Evolutionary conservation across 53 echinoderm and acorn worm species (phyloP), one percentile per base, ranked within the genome.

Genomic region (Crossaster papposus): DNA sequence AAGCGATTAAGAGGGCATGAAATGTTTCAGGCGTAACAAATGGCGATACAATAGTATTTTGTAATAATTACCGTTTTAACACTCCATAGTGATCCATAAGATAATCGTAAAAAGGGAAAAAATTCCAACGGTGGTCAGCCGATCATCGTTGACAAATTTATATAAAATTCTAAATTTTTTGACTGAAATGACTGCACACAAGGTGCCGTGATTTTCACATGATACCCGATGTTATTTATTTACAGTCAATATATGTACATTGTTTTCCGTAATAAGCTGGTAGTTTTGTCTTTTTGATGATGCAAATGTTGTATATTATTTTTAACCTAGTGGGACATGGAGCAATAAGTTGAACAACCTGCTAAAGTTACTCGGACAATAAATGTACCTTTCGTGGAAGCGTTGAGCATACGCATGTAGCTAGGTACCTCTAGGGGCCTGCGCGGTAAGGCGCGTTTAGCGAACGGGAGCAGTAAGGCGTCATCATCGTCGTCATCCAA

Each of bases 381-480:
- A 31, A 0, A 34, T 28, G 20, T 83, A 83, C 83, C 83, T 83
- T 83, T n/a, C n/a, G 36, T 83, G 11, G 83, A 83, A 70, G 83
- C 70, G 51, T 83, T 83, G 83, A 83, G 65, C 83, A 83, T 68
- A 3, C 83, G 83, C 83, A 83, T 83, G 23, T 83, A 83, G 35
- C 65, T 65, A 4, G 83, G 83, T 23, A 83, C 70, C 50, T 83
- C 37, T 8, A 83, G 35, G n/a, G 68, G 36, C 17, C 31, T 68
- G 37, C 65, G 65, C 14, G 83, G 83, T n/a, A 44, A 24, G 36
- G 83, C 65, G 23, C 44, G 65, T 24, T 83, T 36, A 30, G 65
- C 65, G 36, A 68, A 68, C 13, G 83, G 68, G 22, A 68, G 24
- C 24, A 83, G 36, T 24, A 70, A 70, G 44, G 83, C 50, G n/a